phyloP scores from a whole-genome alignment of 2,888 invertebrate genomes.

The Metallyticus violacea region DNA sequence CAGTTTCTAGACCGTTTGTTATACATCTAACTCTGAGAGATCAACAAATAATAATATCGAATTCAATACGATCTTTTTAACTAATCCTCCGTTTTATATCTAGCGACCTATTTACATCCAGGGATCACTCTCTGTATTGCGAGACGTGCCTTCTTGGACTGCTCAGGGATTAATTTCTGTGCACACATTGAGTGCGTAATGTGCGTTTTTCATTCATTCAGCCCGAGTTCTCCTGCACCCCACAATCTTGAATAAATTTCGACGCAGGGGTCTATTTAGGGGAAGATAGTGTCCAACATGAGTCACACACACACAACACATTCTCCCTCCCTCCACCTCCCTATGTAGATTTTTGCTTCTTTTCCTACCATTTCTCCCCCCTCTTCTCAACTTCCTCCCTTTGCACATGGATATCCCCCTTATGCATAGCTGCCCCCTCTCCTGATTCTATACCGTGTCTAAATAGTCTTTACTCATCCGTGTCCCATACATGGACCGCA shows the following conservation, averaged over 20 bases:
- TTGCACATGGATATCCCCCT: neutral
- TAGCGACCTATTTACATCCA: neutral
- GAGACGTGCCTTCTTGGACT: neutral
- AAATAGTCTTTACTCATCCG: constrained; percentile 13
- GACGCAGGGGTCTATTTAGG: constrained; percentile 18
- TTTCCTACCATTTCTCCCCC: neutral
- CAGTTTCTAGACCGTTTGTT: neutral
- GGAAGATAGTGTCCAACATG: neutral
- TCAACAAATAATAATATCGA: neutral
- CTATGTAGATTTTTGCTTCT: constrained; percentile 17
- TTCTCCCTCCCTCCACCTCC: neutral
- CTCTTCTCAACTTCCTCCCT: neutral
- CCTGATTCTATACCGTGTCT: neutral
- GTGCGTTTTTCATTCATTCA: neutral
- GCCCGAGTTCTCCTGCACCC: no score
- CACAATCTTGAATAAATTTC: constrained; percentile 22
- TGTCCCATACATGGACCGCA: neutral
- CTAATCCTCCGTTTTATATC: no score
- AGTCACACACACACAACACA: no score
- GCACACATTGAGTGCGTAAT: neutral
- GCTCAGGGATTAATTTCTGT: neutral
- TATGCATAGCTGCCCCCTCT: neutral
- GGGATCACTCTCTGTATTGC: neutral
- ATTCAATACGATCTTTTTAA: neutral
- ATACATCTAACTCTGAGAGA: neutral